Conservation (phyloP, 2,888 invertebrate species). For the Lasioglossum zephyrum region DNA sequence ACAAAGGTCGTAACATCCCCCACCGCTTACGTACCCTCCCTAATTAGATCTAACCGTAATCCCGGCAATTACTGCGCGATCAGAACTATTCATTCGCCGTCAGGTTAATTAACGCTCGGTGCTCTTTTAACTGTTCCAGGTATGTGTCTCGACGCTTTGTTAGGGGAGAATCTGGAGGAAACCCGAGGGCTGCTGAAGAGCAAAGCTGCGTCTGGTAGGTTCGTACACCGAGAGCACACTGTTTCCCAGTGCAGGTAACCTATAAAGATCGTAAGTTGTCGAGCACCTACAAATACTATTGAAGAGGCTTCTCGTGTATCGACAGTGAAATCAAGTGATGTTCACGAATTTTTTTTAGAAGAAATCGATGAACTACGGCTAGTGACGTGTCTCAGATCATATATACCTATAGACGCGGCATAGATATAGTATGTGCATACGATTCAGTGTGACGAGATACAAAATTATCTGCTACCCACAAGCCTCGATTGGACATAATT, state of each 20-base stretch:
- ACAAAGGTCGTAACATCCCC: neutral
- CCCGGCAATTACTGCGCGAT: neutral
- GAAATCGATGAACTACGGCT: too few relatives aligned
- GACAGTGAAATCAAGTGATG: too few relatives aligned
- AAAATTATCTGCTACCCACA: too few relatives aligned
- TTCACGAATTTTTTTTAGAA: too few relatives aligned
- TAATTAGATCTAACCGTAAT: neutral
- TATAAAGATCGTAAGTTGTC: neutral
- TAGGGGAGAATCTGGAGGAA: constrained; percentile 1
- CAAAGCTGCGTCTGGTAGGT: neutral
- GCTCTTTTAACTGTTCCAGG: constrained; percentile 22
- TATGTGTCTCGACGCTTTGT: constrained; percentile 9
- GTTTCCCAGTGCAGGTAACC: neutral
- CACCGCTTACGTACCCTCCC: neutral
- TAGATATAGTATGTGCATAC: too few relatives aligned
- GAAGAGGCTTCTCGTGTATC: too few relatives aligned
- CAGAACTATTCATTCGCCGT: neutral
- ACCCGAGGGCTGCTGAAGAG: neutral
- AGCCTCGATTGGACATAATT: too few relatives aligned
- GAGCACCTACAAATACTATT: neutral
- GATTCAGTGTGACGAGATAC: too few relatives aligned
- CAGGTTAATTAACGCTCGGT: constrained; percentile 13
- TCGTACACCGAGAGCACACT: neutral
- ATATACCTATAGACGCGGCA: too few relatives aligned
- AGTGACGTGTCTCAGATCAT: too few relatives aligned